phyloP scores from a whole-genome alignment of 2,888 invertebrate species.

The Seira musarum region DNA sequence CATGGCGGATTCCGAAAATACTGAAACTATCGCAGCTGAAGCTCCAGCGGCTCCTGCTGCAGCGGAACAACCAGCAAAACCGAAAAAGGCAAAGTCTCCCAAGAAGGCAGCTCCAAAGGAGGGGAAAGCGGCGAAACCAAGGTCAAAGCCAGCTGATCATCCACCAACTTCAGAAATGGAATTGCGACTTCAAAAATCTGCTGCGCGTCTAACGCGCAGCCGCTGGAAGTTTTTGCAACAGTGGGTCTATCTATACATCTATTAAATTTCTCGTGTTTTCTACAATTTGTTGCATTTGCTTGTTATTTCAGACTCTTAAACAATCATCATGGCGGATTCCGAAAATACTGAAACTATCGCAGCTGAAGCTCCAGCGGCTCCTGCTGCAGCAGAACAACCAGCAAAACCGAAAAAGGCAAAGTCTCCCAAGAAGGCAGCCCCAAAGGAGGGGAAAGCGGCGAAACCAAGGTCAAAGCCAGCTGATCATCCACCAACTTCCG shows the following conservation, averaged over 20 bases:
- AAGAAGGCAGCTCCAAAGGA: conserved; percentile 69
- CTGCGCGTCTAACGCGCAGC: too few relatives aligned
- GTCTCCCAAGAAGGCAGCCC: conserved; percentile 70
- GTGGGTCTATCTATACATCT: too few relatives aligned
- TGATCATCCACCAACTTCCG: conserved; percentile 74
- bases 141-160: conserved; percentile 71
- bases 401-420: conserved; percentile 62
- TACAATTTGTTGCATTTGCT: too few relatives aligned
- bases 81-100: conserved; percentile 67
- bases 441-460: conserved; percentile 62
- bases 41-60: conserved; percentile 42
- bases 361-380: conserved; percentile 43
- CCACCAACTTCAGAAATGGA: conserved; percentile 76
- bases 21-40: conserved; percentile 49
- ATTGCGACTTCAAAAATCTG: too few relatives aligned
- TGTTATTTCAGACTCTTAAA: too few relatives aligned
- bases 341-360: conserved; percentile 44
- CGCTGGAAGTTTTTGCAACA: neutral
- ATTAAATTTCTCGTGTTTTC: too few relatives aligned
- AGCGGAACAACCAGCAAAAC: conserved; percentile 57
- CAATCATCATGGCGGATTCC: conserved; percentile 57
- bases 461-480: conserved; percentile 69
- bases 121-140: conserved; percentile 62
- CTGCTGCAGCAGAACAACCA: conserved; percentile 30
- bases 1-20: conserved; percentile 57